Evolutionary conservation across 2,888 invertebrate species (phyloP).

Genomic region (Drosophila histrio): DNA sequence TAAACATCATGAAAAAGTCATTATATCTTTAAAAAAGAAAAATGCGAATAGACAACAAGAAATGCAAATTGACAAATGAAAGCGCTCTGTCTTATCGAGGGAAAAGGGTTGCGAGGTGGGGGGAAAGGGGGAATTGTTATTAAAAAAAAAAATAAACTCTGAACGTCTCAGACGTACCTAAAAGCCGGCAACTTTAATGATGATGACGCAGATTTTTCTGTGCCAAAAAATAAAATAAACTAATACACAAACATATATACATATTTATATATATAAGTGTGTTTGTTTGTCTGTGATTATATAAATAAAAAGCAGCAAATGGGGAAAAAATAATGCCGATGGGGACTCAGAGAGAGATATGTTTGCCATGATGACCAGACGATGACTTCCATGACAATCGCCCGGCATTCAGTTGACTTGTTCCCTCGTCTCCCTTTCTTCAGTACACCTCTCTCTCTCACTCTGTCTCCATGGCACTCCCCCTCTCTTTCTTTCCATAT

Average conservation of each 20-base stretch:
- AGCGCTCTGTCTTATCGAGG: neutral
- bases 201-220: slow-evolving; percentile 65
- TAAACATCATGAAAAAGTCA: slow-evolving; percentile 13
- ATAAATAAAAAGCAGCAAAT: slow-evolving; percentile 40
- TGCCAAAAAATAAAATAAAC: slow-evolving; percentile 50
- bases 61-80: slow-evolving; percentile 37
- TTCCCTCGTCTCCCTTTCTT: neutral
- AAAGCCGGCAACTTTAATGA: slow-evolving; percentile 65
- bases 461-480: neutral
- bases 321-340: neutral
- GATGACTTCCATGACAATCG: slow-evolving; percentile 58
- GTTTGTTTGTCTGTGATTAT: slow-evolving; percentile 54
- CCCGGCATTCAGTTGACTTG: slow-evolving; percentile 32
- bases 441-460: neutral
- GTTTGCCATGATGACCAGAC: slow-evolving; percentile 65
- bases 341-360: slow-evolving; percentile 37
- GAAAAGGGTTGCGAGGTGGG: neutral
- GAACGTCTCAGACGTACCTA: slow-evolving; percentile 30
- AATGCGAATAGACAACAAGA: slow-evolving; percentile 23
- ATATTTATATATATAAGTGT: slow-evolving; percentile 6
- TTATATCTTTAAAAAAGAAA: neutral
- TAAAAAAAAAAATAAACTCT: neutral
- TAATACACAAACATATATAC: slow-evolving; percentile 10
- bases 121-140: neutral
- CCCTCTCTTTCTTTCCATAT: slow-evolving; percentile 7